phyloP scores from a whole-genome alignment of 1,140 invertebrate genomes.

The Bombus impatiens region DNA sequence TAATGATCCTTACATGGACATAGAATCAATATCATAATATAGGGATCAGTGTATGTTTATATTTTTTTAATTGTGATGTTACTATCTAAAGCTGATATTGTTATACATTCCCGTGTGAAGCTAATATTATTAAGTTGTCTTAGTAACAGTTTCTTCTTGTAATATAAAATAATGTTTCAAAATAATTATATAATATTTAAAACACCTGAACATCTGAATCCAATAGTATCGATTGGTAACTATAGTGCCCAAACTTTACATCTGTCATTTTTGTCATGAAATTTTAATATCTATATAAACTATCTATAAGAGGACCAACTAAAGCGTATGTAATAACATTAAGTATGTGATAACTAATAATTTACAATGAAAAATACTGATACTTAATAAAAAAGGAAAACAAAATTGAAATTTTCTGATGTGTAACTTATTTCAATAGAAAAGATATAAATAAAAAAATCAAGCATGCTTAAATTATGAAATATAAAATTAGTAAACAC shows the following conservation, averaged over 20 bases:
- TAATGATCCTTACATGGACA: slow-evolving; percentile 5
- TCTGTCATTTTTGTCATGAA: slow-evolving; percentile 31
- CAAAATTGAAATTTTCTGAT: neutral
- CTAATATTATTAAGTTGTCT: slow-evolving; percentile 34
- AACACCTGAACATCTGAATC: slow-evolving; percentile 36
- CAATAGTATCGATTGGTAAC: slow-evolving; percentile 25
- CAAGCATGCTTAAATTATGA: neutral
- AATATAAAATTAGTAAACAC: neutral
- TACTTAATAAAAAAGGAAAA: neutral
- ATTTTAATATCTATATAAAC: slow-evolving; percentile 13
- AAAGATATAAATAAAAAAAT: neutral
- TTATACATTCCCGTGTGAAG: slow-evolving; percentile 29
- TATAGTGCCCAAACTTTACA: neutral
- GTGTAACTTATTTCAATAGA: neutral
- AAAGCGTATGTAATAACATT: slow-evolving; percentile 13
- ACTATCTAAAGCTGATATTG: slow-evolving; percentile 30
- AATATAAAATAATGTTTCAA: slow-evolving; percentile 24
- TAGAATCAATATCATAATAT: neutral
- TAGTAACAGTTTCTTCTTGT: neutral
- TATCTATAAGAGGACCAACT: slow-evolving; percentile 53
- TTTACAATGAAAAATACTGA: neutral
- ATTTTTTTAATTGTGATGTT: slow-evolving; percentile 50
- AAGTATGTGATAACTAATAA: slow-evolving; percentile 25
- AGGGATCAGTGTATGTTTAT: slow-evolving; percentile 33
- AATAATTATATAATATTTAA: slow-evolving; percentile 6